Evolutionary conservation across 2,113 vertebrate genomes (phyloP).

Genomic region (Thunnus maccoyii): DNA sequence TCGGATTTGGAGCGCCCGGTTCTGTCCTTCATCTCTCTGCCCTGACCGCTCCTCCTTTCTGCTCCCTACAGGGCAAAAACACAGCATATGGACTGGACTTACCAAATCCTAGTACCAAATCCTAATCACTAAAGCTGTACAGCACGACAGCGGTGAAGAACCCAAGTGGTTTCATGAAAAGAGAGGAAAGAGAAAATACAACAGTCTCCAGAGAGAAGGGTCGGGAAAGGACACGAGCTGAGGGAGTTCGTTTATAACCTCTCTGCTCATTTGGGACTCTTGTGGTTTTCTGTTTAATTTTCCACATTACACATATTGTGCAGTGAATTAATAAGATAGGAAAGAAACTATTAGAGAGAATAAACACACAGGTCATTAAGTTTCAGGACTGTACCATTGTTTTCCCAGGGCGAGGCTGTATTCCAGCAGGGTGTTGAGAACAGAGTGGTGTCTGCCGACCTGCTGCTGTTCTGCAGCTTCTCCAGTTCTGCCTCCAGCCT

Average conservation of each 20-base stretch:
- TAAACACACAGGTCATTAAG: slow-evolving; percentile 33
- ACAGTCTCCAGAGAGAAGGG: slow-evolving; percentile 27
- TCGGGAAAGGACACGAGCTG: slow-evolving; percentile 19
- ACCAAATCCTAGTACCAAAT: not conserved
- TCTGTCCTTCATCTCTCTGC: slow-evolving; percentile 69
- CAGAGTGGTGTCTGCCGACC: slow-evolving; percentile 70
- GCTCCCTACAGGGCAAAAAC: slow-evolving; percentile 73
- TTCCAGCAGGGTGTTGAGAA: slow-evolving; percentile 86
- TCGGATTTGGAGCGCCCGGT: slow-evolving; percentile 52
- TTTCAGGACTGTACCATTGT: slow-evolving; percentile 72
- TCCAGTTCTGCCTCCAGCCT: slow-evolving; percentile 86
- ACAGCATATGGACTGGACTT: slow-evolving; percentile 53
- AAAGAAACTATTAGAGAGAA: slow-evolving; percentile 6
- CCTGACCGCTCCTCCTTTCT: slow-evolving; percentile 68
- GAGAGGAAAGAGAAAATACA: slow-evolving; percentile 33
- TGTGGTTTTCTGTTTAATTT: slow-evolving; percentile 31
- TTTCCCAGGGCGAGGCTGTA: slow-evolving; percentile 78
- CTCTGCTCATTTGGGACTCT: slow-evolving; percentile 18
- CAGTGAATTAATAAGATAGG: slow-evolving; percentile 9
- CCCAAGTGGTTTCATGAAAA: slow-evolving; percentile 26
- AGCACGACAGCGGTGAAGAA: slow-evolving; percentile 29
- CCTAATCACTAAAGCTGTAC: slow-evolving; percentile 9
- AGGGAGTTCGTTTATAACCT: slow-evolving; percentile 45
- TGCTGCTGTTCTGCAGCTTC: slow-evolving; percentile 81
- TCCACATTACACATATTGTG: slow-evolving; percentile 1